These are phyloP conservation scores for Orgyia antiqua DNA, from an alignment of 2,888 invertebrate genomes.

Conservation along the genomic window DNA sequence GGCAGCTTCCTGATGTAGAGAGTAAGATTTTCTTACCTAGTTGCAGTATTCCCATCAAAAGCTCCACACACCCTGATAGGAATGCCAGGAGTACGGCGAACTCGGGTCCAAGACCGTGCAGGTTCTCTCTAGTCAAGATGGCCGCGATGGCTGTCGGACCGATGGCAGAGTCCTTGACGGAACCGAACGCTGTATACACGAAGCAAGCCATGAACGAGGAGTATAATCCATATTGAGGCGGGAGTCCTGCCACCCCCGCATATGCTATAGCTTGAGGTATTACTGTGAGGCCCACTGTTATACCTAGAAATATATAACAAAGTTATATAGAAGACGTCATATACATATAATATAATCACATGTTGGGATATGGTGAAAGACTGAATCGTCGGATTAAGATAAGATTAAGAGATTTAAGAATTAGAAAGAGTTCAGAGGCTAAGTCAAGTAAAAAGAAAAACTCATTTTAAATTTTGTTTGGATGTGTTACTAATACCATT, in stretches of 20 bases:
- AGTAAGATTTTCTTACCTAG: conserved; percentile 72
- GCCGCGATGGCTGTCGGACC: conserved; percentile 93
- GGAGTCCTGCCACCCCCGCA: conserved; percentile 87
- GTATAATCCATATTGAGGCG: conserved; percentile 90
- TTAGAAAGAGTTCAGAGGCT: conserved; percentile 10
- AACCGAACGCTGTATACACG: conserved; percentile 92
- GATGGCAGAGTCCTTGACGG: conserved; percentile 82
- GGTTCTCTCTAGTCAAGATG: conserved; percentile 86
- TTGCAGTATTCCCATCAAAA: conserved; percentile 85
- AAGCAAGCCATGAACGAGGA: conserved; percentile 97
- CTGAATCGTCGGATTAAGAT: too few species aligned
- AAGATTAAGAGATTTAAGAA: too few species aligned
- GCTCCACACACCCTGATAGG: conserved; percentile 83
- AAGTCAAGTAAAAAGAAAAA: too few species aligned
- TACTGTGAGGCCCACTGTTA: conserved; percentile 86
- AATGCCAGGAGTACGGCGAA: conserved; percentile 86
- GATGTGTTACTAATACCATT: too few species aligned
- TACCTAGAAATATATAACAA: conserved; percentile 45
- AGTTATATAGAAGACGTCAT: too few species aligned
- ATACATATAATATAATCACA: too few species aligned
- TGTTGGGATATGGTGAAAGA: too few species aligned
- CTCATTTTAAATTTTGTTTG: too few species aligned
- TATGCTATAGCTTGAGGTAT: conserved; percentile 92
- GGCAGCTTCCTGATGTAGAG: too few species aligned
- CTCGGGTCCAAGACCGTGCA: conserved; percentile 82